phyloP scores from a whole-genome alignment of 2,113 vertebrate species.

The Aspidoscelis tigris region DNA sequence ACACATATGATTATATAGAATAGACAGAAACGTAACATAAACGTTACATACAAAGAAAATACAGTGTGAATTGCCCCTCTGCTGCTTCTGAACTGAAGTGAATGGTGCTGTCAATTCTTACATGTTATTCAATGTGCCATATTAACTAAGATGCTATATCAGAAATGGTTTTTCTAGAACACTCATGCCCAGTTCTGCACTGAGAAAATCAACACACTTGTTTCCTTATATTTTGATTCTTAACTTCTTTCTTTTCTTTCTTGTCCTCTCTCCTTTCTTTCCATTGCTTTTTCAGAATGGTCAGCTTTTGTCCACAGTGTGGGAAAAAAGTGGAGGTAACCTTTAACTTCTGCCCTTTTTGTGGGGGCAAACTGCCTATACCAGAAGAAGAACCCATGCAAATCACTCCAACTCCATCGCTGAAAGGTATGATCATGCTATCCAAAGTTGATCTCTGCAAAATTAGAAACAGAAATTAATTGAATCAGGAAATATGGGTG shows the following conservation, averaged over 20 bases:
- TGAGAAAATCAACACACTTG: neutral
- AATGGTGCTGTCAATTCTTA: too few species aligned
- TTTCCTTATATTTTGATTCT: neutral
- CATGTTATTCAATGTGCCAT: too few species aligned
- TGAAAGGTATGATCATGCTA: slow-evolving; percentile 2
- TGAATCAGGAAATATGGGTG: neutral
- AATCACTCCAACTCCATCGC: slow-evolving; percentile 12
- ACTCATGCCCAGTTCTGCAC: too few species aligned
- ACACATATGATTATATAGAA: too few species aligned
- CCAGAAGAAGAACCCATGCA: slow-evolving; percentile 43
- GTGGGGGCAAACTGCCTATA: slow-evolving; percentile 77
- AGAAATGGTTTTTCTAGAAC: too few species aligned
- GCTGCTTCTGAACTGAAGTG: too few species aligned
- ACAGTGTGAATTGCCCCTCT: too few species aligned
- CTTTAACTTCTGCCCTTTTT: slow-evolving; percentile 88
- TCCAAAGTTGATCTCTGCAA: neutral
- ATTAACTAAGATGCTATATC: too few species aligned
- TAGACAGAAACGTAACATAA: too few species aligned
- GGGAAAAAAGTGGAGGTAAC: slow-evolving; percentile 76
- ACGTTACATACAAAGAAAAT: too few species aligned
- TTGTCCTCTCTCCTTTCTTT: fast-evolving
- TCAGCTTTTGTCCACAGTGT: slow-evolving; percentile 86
- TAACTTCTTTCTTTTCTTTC: too few species aligned
- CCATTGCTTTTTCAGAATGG: slow-evolving; percentile 66
- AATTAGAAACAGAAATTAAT: neutral